Conservation (phyloP, 2,113 vertebrate species). For the Capra hircus region DNA sequence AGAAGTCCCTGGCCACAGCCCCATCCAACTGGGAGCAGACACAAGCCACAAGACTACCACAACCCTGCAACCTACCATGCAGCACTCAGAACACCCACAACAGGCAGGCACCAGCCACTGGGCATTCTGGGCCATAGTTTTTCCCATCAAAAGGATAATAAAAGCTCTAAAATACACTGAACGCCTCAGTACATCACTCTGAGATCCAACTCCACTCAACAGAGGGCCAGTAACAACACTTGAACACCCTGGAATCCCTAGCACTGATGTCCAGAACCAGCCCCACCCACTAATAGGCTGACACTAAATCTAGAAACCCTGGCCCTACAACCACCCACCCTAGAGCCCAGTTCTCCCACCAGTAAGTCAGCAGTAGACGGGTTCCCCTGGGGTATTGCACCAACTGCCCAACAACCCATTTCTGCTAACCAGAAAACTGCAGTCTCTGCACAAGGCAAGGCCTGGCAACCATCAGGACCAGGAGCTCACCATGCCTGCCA, state of each 20-base stretch:
- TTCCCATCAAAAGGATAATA: neutral
- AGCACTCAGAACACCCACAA: neutral
- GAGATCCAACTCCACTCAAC: neutral
- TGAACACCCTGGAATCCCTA: neutral
- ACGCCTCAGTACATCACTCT: rapidly evolving
- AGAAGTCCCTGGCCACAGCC: neutral
- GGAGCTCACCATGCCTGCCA: neutral
- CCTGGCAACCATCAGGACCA: neutral
- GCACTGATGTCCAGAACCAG: neutral
- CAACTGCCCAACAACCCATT: neutral
- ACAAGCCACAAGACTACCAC: neutral
- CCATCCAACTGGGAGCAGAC: neutral
- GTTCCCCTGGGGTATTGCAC: neutral
- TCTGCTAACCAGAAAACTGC: neutral
- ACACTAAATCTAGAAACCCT: neutral
- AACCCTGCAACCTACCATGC: neutral
- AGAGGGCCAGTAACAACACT: neutral
- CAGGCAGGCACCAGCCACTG: neutral
- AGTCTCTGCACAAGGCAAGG: neutral
- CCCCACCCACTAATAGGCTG: neutral
- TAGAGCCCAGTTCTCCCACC: neutral
- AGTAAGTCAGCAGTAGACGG: neutral
- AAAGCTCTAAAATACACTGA: neutral
- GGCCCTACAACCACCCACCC: neutral
- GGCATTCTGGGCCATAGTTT: neutral